Percentiles rank a stretch among this genome's conserved stretches.
These are phyloP conservation scores for Ascidia mentula DNA, from an alignment of 23 tunicate genomes.

Conservation along the genomic window DNA sequence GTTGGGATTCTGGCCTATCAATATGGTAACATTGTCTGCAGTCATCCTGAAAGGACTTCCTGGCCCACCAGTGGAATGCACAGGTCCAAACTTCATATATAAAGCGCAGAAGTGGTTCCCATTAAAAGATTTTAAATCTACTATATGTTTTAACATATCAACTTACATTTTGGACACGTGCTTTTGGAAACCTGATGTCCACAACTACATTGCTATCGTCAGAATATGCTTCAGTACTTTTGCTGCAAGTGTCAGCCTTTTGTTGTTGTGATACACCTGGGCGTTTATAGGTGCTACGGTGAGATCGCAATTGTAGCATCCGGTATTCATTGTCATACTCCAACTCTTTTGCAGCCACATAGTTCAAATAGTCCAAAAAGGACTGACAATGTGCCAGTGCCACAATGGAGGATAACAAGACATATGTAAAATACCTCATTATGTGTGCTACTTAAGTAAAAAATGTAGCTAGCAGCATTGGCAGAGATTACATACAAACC, in stretches of 20 bases:
- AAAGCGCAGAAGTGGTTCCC: too few relatives aligned
- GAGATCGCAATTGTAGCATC: not conserved
- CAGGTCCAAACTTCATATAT: too few relatives aligned
- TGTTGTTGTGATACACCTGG: not conserved
- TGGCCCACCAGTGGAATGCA: too few relatives aligned
- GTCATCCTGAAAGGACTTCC: too few relatives aligned
- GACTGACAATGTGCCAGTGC: too few relatives aligned
- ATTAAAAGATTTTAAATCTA: too few relatives aligned
- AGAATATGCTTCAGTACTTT: not conserved
- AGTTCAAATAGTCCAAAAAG: not conserved
- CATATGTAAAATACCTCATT: not conserved
- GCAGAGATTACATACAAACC: too few relatives aligned
- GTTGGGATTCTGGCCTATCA: too few relatives aligned
- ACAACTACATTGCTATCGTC: not conserved
- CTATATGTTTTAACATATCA: too few relatives aligned
- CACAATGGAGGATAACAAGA: too few relatives aligned
- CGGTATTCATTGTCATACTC: not conserved
- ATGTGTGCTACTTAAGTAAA: not conserved
- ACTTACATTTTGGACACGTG: not conserved
- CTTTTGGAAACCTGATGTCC: slow-evolving; percentile 5
- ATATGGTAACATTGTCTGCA: not conserved
- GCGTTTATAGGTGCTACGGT: not conserved
- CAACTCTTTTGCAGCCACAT: not conserved
- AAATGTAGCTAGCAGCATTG: not conserved
- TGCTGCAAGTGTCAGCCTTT: not conserved